Evolutionary conservation across 1,140 invertebrate species (phyloP), one percentile per base, ranked within the genome.

Genomic region (Hestina assimilis): DNA sequence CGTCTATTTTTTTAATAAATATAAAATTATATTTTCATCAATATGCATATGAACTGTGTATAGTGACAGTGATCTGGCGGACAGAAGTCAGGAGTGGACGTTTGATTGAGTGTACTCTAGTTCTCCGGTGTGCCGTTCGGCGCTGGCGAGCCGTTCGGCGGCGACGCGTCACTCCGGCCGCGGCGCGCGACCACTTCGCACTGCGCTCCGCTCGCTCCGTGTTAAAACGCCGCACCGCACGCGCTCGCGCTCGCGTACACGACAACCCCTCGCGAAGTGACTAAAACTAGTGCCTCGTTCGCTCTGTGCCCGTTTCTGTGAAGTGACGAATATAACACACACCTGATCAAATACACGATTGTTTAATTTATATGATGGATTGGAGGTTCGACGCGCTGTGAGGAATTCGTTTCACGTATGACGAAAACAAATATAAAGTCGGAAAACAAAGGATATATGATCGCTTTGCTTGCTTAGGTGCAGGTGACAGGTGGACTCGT

Each of bases 161-260:
- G 26, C 65, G 72, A 66, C 77, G 78, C 78, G 78, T 73, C 82
- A 86, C 68, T 86, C 83, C 74, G 79, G 80, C 79, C 82, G 82
- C 79, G 82, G 73, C 79, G 73, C 72, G 79, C 80, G 73, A 66
- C 69, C 63, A 46, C 31, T 58, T 35, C 71, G 75, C 72, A 76
- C 64, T 60, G 67, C 70, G 63, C 42, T 61, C 59, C 63, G 65
- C 61, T 46, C 54, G 58, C 66, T 56, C 50, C 54, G 26, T 35
- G 45, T 35, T 42, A 41, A 46, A 57, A 59, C 58, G 51, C 63
- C 26, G 47, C 40, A 20, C 59, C 61, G 60, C 52, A 65, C 52
- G 55, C 31, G 31, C 31, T 14, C 31, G 31, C 31, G 31, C 6
- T 31, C 28, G 28, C 28, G 28, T 33, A 33, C 14, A 5, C 31